Evolutionary conservation across 1,140 invertebrate species (phyloP), one percentile per base, ranked within the genome.

Genomic region (Pygmarrhopalites habei): DNA sequence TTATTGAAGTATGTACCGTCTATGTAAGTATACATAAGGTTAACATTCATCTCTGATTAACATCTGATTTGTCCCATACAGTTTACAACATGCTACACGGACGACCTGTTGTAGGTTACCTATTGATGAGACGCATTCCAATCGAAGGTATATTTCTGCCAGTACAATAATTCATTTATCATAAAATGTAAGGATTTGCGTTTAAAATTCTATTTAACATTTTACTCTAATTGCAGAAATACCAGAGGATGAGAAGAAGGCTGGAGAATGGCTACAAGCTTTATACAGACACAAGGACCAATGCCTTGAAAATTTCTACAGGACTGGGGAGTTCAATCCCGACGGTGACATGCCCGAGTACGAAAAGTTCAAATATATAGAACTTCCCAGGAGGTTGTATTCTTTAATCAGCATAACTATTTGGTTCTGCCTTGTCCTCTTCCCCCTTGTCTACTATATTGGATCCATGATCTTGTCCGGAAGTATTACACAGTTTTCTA

Each of bases 1-100:
- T n/a, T n/a, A n/a, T n/a, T n/a, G n/a, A n/a, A n/a, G n/a, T n/a
- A n/a, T n/a, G n/a, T n/a, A n/a, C n/a, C n/a, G n/a, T n/a, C n/a
- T n/a, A n/a, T n/a, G n/a, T n/a, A n/a, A n/a, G n/a, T n/a, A n/a
- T n/a, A n/a, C n/a, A n/a, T n/a, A n/a, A n/a, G n/a, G n/a, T n/a
- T n/a, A n/a, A n/a, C n/a, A n/a, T n/a, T n/a, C n/a, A n/a, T n/a
- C n/a, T n/a, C n/a, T n/a, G n/a, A n/a, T n/a, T n/a, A n/a, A n/a
- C n/a, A n/a, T n/a, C n/a, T n/a, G n/a, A n/a, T n/a, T n/a, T n/a
- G n/a, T n/a, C n/a, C n/a, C n/a, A n/a, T n/a, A n/a, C n/a, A n/a
- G 83, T 96, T 68, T 86, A 82, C 67, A 91, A 84, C 75, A 78
- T 95, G 66, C 73, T 96, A n/a, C 80, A 83, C 62, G 92, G 92